Evolutionary conservation across 2,113 vertebrate species (phyloP).

Genomic region (Oryzias woworae): DNA sequence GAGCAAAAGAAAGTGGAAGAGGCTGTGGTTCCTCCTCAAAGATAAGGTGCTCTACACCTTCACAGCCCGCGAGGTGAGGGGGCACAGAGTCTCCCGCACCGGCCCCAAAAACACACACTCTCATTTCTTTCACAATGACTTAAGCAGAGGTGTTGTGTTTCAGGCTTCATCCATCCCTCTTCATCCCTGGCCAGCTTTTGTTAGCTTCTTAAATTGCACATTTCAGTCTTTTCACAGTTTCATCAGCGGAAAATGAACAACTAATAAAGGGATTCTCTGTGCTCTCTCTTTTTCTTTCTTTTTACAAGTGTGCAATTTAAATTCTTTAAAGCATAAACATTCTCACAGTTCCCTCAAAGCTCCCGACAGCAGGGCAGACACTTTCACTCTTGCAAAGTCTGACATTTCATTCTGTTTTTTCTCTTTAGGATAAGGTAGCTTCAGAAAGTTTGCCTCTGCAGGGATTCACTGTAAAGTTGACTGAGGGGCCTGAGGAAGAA

Average conservation of each 20-base stretch:
- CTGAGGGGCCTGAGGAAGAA: slow-evolving; percentile 82
- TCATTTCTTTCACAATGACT: slow-evolving; percentile 9
- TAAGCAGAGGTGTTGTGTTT: slow-evolving; percentile 3
- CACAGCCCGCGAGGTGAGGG: slow-evolving; percentile 87
- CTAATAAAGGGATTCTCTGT: slow-evolving; percentile 64
- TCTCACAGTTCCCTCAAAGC: not conserved
- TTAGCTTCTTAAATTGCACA: not conserved
- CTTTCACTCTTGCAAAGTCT: slow-evolving; percentile 6
- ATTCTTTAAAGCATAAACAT: slow-evolving; percentile 14
- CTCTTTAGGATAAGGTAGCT: slow-evolving; percentile 87
- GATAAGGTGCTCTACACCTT: slow-evolving; percentile 99
- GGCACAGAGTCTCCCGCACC: slow-evolving; percentile 73
- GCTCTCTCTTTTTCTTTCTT: slow-evolving; percentile 52
- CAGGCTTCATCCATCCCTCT: slow-evolving; percentile 2
- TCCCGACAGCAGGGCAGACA: not conserved
- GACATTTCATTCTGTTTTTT: not conserved
- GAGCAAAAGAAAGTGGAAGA: slow-evolving; percentile 95
- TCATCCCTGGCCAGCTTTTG: not conserved
- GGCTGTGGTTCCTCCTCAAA: slow-evolving; percentile 97
- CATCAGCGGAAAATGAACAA: slow-evolving; percentile 9
- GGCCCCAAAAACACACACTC: slow-evolving; percentile 51
- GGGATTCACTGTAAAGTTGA: slow-evolving; percentile 88
- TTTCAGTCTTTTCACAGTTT: slow-evolving; percentile 14
- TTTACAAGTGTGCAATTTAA: not conserved
- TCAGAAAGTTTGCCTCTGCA: slow-evolving; percentile 91